Evolutionary conservation across 2,797 vertebrate species (phyloP).

Genomic region (Lates japonicus): DNA sequence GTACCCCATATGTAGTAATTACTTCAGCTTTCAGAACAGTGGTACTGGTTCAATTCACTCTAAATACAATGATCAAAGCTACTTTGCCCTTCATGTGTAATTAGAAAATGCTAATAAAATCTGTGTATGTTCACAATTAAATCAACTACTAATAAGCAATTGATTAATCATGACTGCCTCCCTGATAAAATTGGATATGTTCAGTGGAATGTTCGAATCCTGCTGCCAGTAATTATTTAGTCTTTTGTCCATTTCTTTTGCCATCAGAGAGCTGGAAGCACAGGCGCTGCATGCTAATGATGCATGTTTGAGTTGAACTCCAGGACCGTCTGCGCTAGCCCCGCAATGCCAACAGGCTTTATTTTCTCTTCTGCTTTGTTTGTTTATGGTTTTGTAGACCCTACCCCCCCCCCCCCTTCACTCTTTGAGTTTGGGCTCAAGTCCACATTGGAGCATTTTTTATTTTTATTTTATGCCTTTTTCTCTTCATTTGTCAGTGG

Average conservation of each 20-base stretch:
- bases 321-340: conserved; percentile 67
- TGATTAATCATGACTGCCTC: conserved; percentile 69
- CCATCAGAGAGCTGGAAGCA: conserved; percentile 72
- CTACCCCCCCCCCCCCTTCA: conserved; percentile 25
- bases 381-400: conserved; percentile 67
- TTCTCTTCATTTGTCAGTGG: too few relatives aligned
- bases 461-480: neutral
- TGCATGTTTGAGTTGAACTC: conserved; percentile 77
- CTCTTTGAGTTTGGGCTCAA: conserved; percentile 57
- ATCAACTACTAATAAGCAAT: conserved; percentile 69
- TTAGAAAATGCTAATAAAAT: conserved; percentile 69
- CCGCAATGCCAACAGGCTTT: conserved; percentile 65
- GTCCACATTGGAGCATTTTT: conserved; percentile 48
- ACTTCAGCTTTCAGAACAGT: conserved; percentile 53
- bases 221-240: conserved; percentile 71
- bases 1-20: conserved; percentile 52
- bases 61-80: conserved; percentile 66
- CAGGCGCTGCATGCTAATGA: conserved; percentile 77
- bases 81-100: conserved; percentile 58
- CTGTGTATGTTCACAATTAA: conserved; percentile 66
- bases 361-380: conserved; percentile 70
- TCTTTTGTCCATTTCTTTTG: conserved; percentile 71
- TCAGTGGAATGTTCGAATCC: conserved; percentile 66
- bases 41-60: conserved; percentile 58
- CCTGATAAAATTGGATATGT: conserved; percentile 70